Conservation (phyloP, 2,113 vertebrate genomes). For the Tursiops truncatus region DNA sequence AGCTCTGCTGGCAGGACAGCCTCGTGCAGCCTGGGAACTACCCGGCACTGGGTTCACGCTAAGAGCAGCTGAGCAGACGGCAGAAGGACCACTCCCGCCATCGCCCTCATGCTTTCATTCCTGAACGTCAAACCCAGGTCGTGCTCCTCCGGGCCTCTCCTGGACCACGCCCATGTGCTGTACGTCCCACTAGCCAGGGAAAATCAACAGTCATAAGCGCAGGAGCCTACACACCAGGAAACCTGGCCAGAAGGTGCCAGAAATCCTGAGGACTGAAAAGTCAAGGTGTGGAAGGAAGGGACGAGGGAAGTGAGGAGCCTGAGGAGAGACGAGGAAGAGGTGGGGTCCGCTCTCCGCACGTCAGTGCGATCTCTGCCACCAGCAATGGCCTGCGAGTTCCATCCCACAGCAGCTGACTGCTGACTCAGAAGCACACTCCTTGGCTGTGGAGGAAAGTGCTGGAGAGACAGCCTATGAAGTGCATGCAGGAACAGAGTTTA, state of each 20-base stretch:
- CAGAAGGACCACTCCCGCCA: background rate
- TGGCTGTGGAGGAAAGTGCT: slow-evolving; percentile 14
- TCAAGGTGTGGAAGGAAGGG: slow-evolving; percentile 8
- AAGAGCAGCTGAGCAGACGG: background rate
- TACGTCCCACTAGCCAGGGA: slow-evolving; percentile 12
- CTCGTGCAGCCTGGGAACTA: background rate
- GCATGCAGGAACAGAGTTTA: slow-evolving; percentile 37
- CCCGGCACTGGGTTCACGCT: accelerated
- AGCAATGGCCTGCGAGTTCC: slow-evolving; percentile 70
- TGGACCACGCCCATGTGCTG: background rate
- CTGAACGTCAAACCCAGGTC: slow-evolving; percentile 54
- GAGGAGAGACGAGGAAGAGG: slow-evolving; percentile 59
- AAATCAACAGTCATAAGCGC: slow-evolving; percentile 57
- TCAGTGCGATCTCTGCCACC: background rate
- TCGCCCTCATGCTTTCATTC: background rate
- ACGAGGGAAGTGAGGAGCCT: slow-evolving; percentile 18
- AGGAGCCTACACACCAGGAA: slow-evolving; percentile 70
- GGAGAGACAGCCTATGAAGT: slow-evolving; percentile 48
- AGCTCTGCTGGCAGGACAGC: background rate
- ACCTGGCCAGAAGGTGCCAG: slow-evolving; percentile 8
- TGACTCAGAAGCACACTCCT: slow-evolving; percentile 81
- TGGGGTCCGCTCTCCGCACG: slow-evolving; percentile 71
- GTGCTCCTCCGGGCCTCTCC: background rate
- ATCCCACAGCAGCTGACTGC: slow-evolving; percentile 77
- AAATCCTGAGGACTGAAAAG: slow-evolving; percentile 48